These are phyloP conservation scores for Montipora capricornis DNA, from an alignment of 64 coral and sea anemone species.

Conservation along the genomic window DNA sequence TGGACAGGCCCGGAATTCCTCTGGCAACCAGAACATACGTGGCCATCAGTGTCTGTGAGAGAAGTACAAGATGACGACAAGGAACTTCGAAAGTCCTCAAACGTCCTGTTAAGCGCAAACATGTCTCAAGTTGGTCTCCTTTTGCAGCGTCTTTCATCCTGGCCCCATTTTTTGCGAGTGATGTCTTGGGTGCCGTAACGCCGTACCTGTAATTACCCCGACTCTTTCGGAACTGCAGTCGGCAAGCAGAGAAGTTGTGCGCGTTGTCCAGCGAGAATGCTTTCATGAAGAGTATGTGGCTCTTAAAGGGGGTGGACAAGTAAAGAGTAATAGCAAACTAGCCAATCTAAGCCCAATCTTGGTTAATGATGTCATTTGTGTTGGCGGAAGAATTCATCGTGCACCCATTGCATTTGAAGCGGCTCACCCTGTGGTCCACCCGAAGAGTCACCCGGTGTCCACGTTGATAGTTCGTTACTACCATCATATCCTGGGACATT, in stretches of 20 bases:
- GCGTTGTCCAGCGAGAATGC: background rate
- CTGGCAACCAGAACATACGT: slow-evolving; percentile 27
- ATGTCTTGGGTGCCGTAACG: slow-evolving; percentile 38
- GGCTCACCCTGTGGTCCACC: slow-evolving; percentile 31
- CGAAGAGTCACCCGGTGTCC: slow-evolving; percentile 26
- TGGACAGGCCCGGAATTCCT: slow-evolving; percentile 41
- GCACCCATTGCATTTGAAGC: slow-evolving; percentile 21
- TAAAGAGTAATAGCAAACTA: slow-evolving; percentile 29
- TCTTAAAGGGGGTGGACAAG: slow-evolving; percentile 10
- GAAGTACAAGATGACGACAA: slow-evolving; percentile 23
- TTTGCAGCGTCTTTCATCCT: background rate
- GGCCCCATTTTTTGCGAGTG: background rate
- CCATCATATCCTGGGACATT: slow-evolving; percentile 25
- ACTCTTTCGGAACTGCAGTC: background rate
- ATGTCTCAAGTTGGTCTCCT: background rate
- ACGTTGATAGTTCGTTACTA: slow-evolving; percentile 43
- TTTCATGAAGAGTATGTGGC: slow-evolving; percentile 8
- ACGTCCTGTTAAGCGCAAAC: background rate
- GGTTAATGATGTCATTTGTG: slow-evolving; percentile 19
- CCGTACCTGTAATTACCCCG: background rate
- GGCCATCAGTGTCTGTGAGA: background rate
- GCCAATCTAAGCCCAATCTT: slow-evolving; percentile 28
- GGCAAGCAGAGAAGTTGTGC: background rate
- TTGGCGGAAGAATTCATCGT: slow-evolving; percentile 48
- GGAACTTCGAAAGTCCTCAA: background rate